Evolutionary conservation across 64 coral and sea anemone genomes (phyloP).

Genomic region (Montipora capricornis): DNA sequence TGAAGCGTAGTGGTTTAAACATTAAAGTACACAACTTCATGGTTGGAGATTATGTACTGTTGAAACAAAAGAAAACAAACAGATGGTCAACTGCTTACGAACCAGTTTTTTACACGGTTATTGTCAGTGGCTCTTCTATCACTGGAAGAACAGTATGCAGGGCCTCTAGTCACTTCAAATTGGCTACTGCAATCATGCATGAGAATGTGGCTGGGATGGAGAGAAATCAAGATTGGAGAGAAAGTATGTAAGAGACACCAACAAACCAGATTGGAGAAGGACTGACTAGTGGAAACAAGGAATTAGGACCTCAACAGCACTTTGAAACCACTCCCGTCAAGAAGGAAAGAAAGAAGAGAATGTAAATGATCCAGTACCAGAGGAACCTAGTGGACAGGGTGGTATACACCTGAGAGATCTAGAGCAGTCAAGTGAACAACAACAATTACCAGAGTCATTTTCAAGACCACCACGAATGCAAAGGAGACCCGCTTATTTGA

Average conservation of each 20-base stretch:
- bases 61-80: constrained; percentile 60
- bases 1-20: constrained; percentile 10
- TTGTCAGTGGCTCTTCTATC: constrained; percentile 59
- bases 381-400: background rate
- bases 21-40: constrained; percentile 47
- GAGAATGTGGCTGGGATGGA: background rate
- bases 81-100: constrained; percentile 48
- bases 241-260: background rate
- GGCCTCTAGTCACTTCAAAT: constrained; percentile 65
- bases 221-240: constrained; percentile 16
- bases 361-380: background rate
- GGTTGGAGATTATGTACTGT: constrained; percentile 33
- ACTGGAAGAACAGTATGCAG: constrained; percentile 42
- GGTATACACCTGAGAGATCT: background rate
- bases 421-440: background rate
- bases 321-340: background rate
- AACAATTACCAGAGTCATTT: background rate
- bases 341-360: background rate
- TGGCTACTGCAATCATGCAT: constrained; percentile 33
- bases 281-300: background rate
- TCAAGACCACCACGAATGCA: background rate
- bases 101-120: constrained; percentile 67
- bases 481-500: background rate
- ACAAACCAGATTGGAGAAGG: background rate
- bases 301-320: background rate